These are phyloP conservation scores for Drosophila nr. fundita DNA, from an alignment of 2,888 invertebrate genomes.

Conservation along the genomic window DNA sequence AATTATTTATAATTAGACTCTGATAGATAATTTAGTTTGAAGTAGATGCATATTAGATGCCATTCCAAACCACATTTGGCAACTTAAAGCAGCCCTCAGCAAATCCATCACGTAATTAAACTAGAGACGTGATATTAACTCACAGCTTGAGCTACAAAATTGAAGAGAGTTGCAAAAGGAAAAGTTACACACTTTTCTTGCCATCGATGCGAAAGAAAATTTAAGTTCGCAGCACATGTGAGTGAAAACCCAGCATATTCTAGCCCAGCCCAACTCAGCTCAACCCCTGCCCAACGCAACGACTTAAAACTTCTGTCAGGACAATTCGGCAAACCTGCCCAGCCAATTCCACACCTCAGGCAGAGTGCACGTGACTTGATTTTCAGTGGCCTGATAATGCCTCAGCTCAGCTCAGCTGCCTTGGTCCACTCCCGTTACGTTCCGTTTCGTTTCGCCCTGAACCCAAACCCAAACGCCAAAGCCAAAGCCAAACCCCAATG, in stretches of 20 bases:
- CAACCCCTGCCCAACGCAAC: not conserved
- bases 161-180: slow-evolving; percentile 32
- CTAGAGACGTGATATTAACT: slow-evolving; percentile 73
- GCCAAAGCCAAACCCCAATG: not conserved
- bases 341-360: slow-evolving; percentile 66
- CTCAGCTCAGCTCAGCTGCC: slow-evolving; percentile 33
- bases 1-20: slow-evolving; percentile 19
- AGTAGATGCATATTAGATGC: slow-evolving; percentile 1
- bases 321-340: slow-evolving; percentile 48
- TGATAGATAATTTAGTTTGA: slow-evolving; percentile 23
- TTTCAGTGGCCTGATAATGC: slow-evolving; percentile 72
- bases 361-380: slow-evolving; percentile 69
- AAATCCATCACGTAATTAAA: slow-evolving; percentile 73
- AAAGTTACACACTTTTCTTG: slow-evolving; percentile 27
- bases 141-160: slow-evolving; percentile 44
- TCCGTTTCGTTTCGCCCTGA: slow-evolving; percentile 6
- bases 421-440: slow-evolving; percentile 18
- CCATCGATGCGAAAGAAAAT: slow-evolving; percentile 45
- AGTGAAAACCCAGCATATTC: slow-evolving; percentile 11
- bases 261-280: not conserved
- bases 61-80: slow-evolving; percentile 10
- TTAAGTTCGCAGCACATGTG: slow-evolving; percentile 61
- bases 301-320: slow-evolving; percentile 39
- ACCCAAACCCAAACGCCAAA: not conserved
- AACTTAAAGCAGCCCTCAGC: slow-evolving; percentile 40